These are phyloP conservation scores for Hypotaenidia philippensis DNA, from an alignment of 2,797 vertebrate genomes.

Conservation along the genomic window DNA sequence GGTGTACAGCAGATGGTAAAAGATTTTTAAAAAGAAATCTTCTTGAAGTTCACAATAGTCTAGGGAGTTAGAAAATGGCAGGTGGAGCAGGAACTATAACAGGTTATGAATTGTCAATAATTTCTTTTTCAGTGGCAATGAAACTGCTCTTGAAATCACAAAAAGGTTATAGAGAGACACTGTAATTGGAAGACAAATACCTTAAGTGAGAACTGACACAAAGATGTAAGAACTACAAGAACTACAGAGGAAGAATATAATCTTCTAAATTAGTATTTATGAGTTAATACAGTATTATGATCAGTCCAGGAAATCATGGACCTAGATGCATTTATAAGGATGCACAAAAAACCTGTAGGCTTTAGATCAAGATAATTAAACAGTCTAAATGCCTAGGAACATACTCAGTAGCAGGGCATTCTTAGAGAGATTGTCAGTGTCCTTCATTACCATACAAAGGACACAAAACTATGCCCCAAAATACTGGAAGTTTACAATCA, in stretches of 20 bases:
- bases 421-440: background rate
- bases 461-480: background rate
- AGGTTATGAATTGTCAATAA: conserved; percentile 68
- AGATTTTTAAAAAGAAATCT: conserved; percentile 59
- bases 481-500: background rate
- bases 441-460: background rate
- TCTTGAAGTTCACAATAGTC: conserved; percentile 63
- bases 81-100: conserved; percentile 56
- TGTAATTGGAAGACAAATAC: conserved; percentile 39
- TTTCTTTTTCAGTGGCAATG: conserved; percentile 59
- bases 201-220: conserved; percentile 37
- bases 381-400: background rate
- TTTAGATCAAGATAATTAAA: conserved; percentile 30
- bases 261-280: conserved; percentile 6
- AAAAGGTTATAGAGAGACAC: conserved; percentile 3
- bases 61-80: conserved; percentile 53
- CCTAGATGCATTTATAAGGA: background rate
- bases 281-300: background rate
- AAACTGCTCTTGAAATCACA: conserved; percentile 55
- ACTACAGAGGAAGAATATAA: background rate
- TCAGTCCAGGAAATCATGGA: background rate
- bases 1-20: conserved; percentile 67
- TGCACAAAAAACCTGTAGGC: background rate
- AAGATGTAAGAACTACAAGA: background rate
- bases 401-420: background rate